Conservation (phyloP, 2,888 invertebrate genomes). For the Coremacera marginata region DNA sequence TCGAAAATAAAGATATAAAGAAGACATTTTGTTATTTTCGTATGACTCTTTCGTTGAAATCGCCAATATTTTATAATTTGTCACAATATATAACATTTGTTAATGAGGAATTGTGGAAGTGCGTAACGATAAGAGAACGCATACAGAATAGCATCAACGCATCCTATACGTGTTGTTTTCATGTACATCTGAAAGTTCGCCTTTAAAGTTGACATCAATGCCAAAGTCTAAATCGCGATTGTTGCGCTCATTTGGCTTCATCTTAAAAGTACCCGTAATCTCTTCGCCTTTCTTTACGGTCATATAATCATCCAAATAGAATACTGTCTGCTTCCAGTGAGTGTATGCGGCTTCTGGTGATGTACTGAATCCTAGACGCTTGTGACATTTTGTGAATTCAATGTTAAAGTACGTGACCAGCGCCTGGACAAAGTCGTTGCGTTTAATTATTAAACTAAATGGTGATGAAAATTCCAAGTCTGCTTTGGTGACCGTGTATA, state of each 20-base stretch:
- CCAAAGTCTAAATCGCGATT: conserved; percentile 97
- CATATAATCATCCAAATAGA: conserved; percentile 97
- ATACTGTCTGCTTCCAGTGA: conserved; percentile 98
- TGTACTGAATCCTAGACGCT: conserved; percentile 97
- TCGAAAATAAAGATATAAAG: not conserved
- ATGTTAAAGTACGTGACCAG: conserved; percentile 99
- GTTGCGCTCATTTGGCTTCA: conserved; percentile 97
- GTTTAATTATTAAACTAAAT: conserved; percentile 83
- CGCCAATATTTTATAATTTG: conserved; percentile 9
- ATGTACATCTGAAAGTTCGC: conserved; percentile 85
- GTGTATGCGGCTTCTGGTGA: conserved; percentile 98
- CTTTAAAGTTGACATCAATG: conserved; percentile 92
- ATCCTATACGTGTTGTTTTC: conserved; percentile 91
- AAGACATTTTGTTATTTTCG: not conserved
- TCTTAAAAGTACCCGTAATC: conserved; percentile 89
- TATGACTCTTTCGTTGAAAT: conserved; percentile 1
- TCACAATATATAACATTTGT: conserved; percentile 20
- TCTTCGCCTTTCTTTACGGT: conserved; percentile 96
- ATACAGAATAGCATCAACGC: conserved; percentile 73
- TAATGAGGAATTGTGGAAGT: conserved; percentile 36
- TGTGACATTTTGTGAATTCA: conserved; percentile 99
- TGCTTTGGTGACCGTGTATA: conserved; percentile 96
- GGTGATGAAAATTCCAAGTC: conserved; percentile 94
- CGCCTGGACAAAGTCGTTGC: conserved; percentile 98
- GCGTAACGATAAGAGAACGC: conserved; percentile 11